Base-by-base conservation (phyloP, 1,140 invertebrate genomes). In the Caerostris extrusa region DNA sequence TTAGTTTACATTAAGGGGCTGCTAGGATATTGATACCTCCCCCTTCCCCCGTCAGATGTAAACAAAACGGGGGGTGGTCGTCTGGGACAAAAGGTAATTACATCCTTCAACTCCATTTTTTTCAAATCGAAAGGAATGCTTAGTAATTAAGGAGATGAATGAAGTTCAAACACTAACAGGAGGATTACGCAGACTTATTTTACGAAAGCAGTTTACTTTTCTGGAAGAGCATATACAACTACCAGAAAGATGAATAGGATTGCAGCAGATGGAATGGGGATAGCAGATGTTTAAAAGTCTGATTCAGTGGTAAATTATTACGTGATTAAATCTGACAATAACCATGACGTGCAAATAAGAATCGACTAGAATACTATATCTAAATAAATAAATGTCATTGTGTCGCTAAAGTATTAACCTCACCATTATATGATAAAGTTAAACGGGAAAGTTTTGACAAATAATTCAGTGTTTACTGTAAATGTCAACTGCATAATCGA, bases 51-150 rank as follows among this genome's bases (percentile, higher is more conserved):
- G 3, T 53, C 8, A 50, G 50, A 53, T 53, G 34, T 77, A 77
- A 77, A 53, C 71, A 77, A 12, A 77, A 71, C 61, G 17, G 34
- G 17, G 17, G 14, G 61, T 2, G 61, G 61, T 14, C 7, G 61
- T 64, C 5, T 12, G 71, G 71, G 71, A 50, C 71, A 77, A 77
- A 77, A 77, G 71, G 71, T 77, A 77, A 77, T 77, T 77, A 77
- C 10, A 7, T 10, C 71, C 34, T 77, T 53, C 69, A 77, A 77
- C 71, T 3, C 50, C 50, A 3, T 77, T 77, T 77, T 19, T 71
- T 50, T 34, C 34, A 77, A 34, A 77, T 77, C 12, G 34, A 77
- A 34, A 77, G 10, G 69, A 50, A 14, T 77, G 34, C 14, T 77
- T 50, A 50, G 71, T 34, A 77, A 77, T 77, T 77, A 77, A 14